phyloP scores from a whole-genome alignment of 64 coral and sea anemone genomes.

The Cladopsammia gracilis region DNA sequence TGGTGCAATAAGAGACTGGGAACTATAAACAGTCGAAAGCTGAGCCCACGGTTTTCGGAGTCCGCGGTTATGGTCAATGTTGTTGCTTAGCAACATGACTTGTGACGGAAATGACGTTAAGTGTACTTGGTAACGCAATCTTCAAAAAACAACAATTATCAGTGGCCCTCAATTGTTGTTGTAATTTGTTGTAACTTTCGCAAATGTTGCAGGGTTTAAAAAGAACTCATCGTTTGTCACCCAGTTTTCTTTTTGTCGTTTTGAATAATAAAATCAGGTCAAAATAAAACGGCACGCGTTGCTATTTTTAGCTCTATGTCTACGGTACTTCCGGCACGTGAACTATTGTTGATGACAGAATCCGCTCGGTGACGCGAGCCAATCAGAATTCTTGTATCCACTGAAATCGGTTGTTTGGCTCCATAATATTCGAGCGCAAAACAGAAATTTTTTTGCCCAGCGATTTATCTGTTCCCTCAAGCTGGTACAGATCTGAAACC shows the following conservation, averaged over 20 bases:
- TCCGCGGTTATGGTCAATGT: neutral
- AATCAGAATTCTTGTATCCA: constrained; percentile 3
- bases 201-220: no score
- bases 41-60: neutral
- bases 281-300: neutral
- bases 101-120: neutral
- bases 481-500: neutral
- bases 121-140: neutral
- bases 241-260: neutral
- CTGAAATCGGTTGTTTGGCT: constrained; percentile 28
- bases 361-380: constrained; percentile 26
- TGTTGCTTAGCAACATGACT: no score
- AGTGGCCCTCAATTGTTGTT: no score
- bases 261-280: neutral
- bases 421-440: constrained; percentile 27
- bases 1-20: constrained; percentile 67
- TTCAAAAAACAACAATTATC: neutral
- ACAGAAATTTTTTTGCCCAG: neutral
- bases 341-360: constrained; percentile 54
- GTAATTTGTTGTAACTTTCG: no score
- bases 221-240: neutral
- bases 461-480: neutral
- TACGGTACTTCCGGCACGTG: constrained; percentile 40
- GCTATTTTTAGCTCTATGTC: constrained; percentile 7
- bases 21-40: neutral